Evolutionary conservation across 2,888 invertebrate genomes (phyloP).

Genomic region (Hololepta plana): DNA sequence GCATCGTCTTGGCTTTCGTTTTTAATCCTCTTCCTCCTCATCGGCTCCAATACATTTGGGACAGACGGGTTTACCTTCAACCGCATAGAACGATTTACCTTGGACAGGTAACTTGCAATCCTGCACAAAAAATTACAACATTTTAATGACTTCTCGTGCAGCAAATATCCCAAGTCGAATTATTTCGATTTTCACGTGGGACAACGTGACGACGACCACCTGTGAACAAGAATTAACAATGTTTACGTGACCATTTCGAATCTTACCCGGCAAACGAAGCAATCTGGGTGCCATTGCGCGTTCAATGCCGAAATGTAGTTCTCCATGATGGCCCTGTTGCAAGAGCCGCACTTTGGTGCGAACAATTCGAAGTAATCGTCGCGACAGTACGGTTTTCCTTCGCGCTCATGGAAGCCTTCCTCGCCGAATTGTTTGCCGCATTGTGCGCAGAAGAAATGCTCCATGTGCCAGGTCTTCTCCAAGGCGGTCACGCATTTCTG

Average conservation of each 20-base stretch:
- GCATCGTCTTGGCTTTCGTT: slow-evolving; percentile 10
- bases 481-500: slow-evolving; percentile 98
- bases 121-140: too few relatives aligned
- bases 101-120: slow-evolving; percentile 87
- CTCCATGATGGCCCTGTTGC: slow-evolving; percentile 89
- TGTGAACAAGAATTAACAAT: slow-evolving; percentile 5
- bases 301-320: slow-evolving; percentile 96
- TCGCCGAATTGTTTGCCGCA: slow-evolving; percentile 96
- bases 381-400: slow-evolving; percentile 90
- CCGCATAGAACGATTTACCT: slow-evolving; percentile 92
- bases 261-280: slow-evolving; percentile 96
- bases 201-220: slow-evolving; percentile 5
- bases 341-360: slow-evolving; percentile 95
- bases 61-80: slow-evolving; percentile 94
- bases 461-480: slow-evolving; percentile 97
- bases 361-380: slow-evolving; percentile 96
- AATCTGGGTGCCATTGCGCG: slow-evolving; percentile 96
- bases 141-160: too few relatives aligned
- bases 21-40: slow-evolving; percentile 53
- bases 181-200: too few relatives aligned
- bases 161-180: neutral
- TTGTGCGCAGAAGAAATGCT: slow-evolving; percentile 96
- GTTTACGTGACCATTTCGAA: too few relatives aligned
- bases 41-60: slow-evolving; percentile 84
- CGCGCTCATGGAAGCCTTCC: slow-evolving; percentile 93